Conservation (phyloP, 2,113 vertebrate species). For the Gymnocephalus cernua region DNA sequence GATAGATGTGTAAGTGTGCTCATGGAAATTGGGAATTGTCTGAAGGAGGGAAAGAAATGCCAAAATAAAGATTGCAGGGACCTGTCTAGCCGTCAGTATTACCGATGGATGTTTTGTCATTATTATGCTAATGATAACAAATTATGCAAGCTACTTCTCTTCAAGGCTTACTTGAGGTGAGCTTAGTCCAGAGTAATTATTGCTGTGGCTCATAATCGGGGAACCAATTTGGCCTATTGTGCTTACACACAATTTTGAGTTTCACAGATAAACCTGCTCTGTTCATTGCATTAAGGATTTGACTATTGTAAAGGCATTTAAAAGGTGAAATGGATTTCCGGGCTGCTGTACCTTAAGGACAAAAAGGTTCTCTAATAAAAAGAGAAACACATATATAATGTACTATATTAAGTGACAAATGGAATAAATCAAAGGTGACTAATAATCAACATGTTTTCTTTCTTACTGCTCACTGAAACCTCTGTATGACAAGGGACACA, state of each 20-base stretch:
- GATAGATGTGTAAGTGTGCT: background rate
- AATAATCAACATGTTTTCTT: slow-evolving; percentile 22
- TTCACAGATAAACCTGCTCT: slow-evolving; percentile 67
- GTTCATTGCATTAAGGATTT: slow-evolving; percentile 48
- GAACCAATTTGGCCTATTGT: slow-evolving; percentile 68
- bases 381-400: slow-evolving; percentile 51
- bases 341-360: slow-evolving; percentile 50
- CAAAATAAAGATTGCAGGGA: slow-evolving; percentile 26
- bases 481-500: background rate
- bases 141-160: slow-evolving; percentile 45
- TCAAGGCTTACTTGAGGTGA: slow-evolving; percentile 54
- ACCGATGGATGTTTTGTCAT: slow-evolving; percentile 41
- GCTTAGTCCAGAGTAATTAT: slow-evolving; percentile 66
- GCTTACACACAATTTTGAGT: slow-evolving; percentile 52
- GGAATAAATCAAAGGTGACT: slow-evolving; percentile 73
- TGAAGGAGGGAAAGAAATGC: background rate
- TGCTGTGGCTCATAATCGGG: slow-evolving; percentile 52
- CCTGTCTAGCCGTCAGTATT: slow-evolving; percentile 50
- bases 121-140: slow-evolving; percentile 51
- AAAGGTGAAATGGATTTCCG: slow-evolving; percentile 67
- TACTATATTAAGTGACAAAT: slow-evolving; percentile 62
- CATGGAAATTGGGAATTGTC: background rate
- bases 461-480: slow-evolving; percentile 18
- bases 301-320: slow-evolving; percentile 60
- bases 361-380: slow-evolving; percentile 56